Base-by-base conservation (phyloP, 2,797 vertebrate genomes). In the Neostethus bicornis region DNA sequence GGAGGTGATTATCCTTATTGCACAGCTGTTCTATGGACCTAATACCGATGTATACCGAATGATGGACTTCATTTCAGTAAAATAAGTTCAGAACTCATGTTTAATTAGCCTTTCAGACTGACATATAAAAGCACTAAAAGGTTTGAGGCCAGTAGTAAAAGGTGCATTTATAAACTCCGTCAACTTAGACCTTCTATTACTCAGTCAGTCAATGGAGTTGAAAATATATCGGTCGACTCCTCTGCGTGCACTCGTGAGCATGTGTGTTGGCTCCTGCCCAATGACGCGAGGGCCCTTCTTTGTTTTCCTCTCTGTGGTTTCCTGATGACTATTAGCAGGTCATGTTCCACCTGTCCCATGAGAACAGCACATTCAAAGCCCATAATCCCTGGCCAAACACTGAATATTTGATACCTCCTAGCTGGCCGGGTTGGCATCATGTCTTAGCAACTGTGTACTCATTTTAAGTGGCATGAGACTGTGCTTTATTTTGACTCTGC, bases 371-470 rank as follows among this genome's bases (percentile, higher is more conserved):
- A 35, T 82, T 83, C 77, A 80, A 79, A 85, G 77, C 48, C 79
- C 71, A 77, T 84, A 89, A 87, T 89, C 85, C 86, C 80, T 81
- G 81, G 87, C 81, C 86, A 88, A 88, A 88, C 87, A 85, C 89
- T 93, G 86, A 92, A 92, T 91, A 92, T 91, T 91, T 92, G 75
- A 91, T 91, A 84, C 70, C 65, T 44, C 21, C 56, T 56, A 59
- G 63, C 65, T 64, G 74, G 60, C 56, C 63, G 43, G 66, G 66
- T 75, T 73, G 79, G 59, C 64, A 73, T 82, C 74, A 50, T 10
- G 55, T 69, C 78, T 55, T 53, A 7, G 45, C 34, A 43, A 29
- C 6, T 21, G 37, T 49, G 58, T 75, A 73, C 55, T 52, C 23
- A 32, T 43, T 82, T 69, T 44, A 34, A 66, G 51, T 54, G 47